Conservation (phyloP, 37 sponge, comb jelly and placozoan genomes). For the Beroe forskalii region DNA sequence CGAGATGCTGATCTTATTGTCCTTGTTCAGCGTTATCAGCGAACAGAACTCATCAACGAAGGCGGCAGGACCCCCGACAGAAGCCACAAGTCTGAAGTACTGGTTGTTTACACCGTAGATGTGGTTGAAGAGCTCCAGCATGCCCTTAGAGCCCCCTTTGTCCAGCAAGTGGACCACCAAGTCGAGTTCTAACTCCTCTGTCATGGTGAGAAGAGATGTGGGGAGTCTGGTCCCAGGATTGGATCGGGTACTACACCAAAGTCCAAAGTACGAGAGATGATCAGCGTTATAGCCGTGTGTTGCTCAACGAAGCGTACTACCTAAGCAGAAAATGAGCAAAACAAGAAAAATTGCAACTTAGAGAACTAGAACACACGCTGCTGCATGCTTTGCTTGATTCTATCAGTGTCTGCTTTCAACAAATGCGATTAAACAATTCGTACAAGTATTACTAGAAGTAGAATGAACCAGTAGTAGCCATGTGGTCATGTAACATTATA, state of each 20-base stretch:
- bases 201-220: too few relatives aligned
- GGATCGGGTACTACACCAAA: too few relatives aligned
- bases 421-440: neutral
- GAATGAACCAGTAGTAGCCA: neutral
- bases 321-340: too few relatives aligned
- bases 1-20: neutral
- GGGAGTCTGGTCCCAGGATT: too few relatives aligned
- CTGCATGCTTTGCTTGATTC: neutral
- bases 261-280: too few relatives aligned
- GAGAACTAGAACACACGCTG: neutral
- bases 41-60: neutral
- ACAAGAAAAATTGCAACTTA: neutral
- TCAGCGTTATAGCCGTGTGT: too few relatives aligned
- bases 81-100: constrained; percentile 30
- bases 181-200: constrained; percentile 23
- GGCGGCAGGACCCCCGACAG: neutral
- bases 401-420: neutral
- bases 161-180: constrained; percentile 10
- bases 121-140: constrained; percentile 26
- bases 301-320: too few relatives aligned
- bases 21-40: neutral
- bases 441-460: neutral
- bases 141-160: neutral
- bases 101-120: neutral
- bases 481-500: too few relatives aligned